Evolutionary conservation across 2,888 invertebrate genomes (phyloP).

Genomic region (Oligia fasciuncula): DNA sequence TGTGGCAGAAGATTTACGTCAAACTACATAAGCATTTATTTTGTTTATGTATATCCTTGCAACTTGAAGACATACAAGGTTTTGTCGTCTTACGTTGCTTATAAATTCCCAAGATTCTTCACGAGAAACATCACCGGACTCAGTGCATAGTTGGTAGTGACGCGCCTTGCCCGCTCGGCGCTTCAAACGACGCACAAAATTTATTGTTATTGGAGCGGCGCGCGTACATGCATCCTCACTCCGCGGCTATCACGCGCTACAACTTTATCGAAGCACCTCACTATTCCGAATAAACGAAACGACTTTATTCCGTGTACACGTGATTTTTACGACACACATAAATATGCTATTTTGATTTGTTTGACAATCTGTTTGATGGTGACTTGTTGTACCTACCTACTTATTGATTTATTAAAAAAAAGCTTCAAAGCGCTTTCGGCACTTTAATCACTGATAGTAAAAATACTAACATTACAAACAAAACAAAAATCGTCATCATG

Average conservation of each 20-base stretch:
- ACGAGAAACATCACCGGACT: conserved; percentile 2
- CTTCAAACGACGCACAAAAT: conserved; percentile 87
- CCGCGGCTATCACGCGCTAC: conserved; percentile 88
- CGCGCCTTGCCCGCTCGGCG: conserved; percentile 76
- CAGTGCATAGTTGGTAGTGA: conserved; percentile 43
- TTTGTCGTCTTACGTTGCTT: not conserved
- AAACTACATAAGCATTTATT: not conserved
- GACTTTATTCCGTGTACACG: conserved; percentile 74
- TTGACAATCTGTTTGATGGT: conserved; percentile 64
- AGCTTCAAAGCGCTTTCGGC: conserved; percentile 5
- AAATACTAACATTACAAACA: too few species aligned
- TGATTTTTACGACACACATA: conserved; percentile 72
- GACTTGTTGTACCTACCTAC: conserved; percentile 9
- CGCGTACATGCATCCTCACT: conserved; percentile 90
- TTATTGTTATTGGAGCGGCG: conserved; percentile 89
- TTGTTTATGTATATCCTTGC: not conserved
- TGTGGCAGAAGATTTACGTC: not conserved
- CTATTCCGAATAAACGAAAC: conserved; percentile 79
- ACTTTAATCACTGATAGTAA: too few species aligned
- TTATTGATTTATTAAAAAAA: conserved; percentile 12
- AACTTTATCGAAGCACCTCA: conserved; percentile 85
- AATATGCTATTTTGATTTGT: conserved; percentile 75
- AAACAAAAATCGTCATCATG: too few species aligned
- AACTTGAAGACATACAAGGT: too few species aligned
- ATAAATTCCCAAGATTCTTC: not conserved